A percentile compares a stretch with the other conserved stretches of the same genome.
phyloP scores from a whole-genome alignment of 2,888 invertebrate genomes.

The Thecocarcelia acutangulata region DNA sequence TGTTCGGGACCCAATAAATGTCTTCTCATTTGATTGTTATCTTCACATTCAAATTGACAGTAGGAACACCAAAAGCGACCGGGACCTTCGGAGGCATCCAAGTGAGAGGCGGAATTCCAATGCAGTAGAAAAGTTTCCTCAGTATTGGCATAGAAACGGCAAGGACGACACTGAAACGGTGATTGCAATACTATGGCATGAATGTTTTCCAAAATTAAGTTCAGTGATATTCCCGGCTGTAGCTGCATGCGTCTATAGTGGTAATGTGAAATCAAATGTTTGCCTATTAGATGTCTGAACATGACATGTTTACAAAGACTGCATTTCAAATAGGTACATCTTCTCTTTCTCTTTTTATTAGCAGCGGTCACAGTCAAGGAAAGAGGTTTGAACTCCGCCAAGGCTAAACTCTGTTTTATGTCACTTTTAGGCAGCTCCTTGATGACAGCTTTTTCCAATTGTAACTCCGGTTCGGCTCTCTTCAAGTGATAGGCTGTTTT shows the following conservation, averaged over 20 bases:
- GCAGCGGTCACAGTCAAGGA: conserved; percentile 69
- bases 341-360: conserved; percentile 83
- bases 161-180: conserved; percentile 92
- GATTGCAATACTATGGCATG: conserved; percentile 89
- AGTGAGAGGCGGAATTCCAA: conserved; percentile 87
- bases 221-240: conserved; percentile 83
- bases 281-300: conserved; percentile 87
- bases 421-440: conserved; percentile 70
- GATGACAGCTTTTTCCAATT: conserved; percentile 85
- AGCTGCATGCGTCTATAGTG: conserved; percentile 89
- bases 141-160: conserved; percentile 92
- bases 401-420: conserved; percentile 60
- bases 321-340: conserved; percentile 85
- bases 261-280: conserved; percentile 92
- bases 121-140: conserved; percentile 87
- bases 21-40: conserved; percentile 85
- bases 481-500: conserved; percentile 88
- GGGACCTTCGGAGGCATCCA: conserved; percentile 80
- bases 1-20: conserved; percentile 87
- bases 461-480: conserved; percentile 85
- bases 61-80: conserved; percentile 88
- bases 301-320: conserved; percentile 88
- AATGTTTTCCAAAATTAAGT: conserved; percentile 89
- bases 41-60: conserved; percentile 87
- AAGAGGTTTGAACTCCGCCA: conserved; percentile 72